These are phyloP conservation scores for Acrobeloides nanus DNA, from an alignment of 2,888 invertebrate species.

Conservation along the genomic window DNA sequence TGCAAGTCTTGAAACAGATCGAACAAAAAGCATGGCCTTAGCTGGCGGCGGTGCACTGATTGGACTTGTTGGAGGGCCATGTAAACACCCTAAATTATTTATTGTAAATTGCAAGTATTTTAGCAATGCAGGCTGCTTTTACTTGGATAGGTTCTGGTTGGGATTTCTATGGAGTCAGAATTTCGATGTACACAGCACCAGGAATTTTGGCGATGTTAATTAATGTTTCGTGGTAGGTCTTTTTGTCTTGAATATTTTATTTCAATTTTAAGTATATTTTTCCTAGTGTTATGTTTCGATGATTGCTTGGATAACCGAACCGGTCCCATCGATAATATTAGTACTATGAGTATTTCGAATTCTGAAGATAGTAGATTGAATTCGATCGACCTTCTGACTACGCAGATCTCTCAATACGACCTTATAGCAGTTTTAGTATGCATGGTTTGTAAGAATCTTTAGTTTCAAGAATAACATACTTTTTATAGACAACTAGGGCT, in stretches of 20 bases:
- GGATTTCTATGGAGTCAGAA: conserved; percentile 16
- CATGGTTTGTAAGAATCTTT: too few relatives aligned
- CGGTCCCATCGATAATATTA: conserved; percentile 12
- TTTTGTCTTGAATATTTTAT: background rate
- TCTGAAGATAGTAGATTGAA: conserved; percentile 5
- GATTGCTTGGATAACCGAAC: conserved; percentile 17
- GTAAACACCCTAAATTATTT: too few relatives aligned
- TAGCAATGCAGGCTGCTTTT: conserved; percentile 25
- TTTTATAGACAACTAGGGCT: conserved; percentile 17
- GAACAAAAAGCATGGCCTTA: conserved; percentile 26
- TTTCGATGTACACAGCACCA: conserved; percentile 31
- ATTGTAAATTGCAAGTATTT: too few relatives aligned
- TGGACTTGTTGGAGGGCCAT: too few relatives aligned
- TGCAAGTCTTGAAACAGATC: conserved; percentile 17
- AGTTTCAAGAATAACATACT: too few relatives aligned
- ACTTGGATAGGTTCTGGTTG: conserved; percentile 29
- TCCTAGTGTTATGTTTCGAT: conserved; percentile 15
- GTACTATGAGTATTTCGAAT: background rate
- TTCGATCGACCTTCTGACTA: conserved; percentile 9
- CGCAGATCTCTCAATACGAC: conserved; percentile 12
- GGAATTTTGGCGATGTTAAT: conserved; percentile 26
- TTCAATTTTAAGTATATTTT: conserved; percentile 13
- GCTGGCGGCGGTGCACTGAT: conserved; percentile 30
- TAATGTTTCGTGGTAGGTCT: conserved; percentile 20
- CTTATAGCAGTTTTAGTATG: conserved; percentile 31